These are phyloP conservation scores for Microcebus ravelobensis DNA, from an alignment of 2,113 vertebrate species.

Conservation along the genomic window DNA sequence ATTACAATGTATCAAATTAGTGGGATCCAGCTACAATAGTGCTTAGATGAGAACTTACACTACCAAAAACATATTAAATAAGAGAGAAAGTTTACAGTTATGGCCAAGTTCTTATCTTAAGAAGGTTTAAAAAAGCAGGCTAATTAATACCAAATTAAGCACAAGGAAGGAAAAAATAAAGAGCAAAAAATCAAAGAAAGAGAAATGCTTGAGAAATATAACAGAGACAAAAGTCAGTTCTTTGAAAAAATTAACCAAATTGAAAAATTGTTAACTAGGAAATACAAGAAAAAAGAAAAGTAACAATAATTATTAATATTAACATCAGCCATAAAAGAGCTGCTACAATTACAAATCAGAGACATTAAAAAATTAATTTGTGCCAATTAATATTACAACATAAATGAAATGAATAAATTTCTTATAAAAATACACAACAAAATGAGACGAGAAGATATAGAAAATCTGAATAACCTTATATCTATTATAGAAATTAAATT, in stretches of 20 bases:
- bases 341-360: not conserved
- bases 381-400: not conserved
- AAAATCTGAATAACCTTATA: not conserved
- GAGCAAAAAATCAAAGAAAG: not conserved
- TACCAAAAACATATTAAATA: not conserved
- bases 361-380: not conserved
- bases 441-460: not conserved
- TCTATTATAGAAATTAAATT: not conserved
- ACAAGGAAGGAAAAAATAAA: not conserved
- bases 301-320: not conserved
- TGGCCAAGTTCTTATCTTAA: not conserved
- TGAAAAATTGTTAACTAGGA: not conserved
- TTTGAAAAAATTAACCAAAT: not conserved
- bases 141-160: not conserved
- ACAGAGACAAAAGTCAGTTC: not conserved
- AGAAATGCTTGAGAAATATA: not conserved
- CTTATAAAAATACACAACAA: not conserved
- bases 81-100: not conserved
- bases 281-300: not conserved
- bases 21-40: not conserved
- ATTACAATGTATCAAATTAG: not conserved
- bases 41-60: not conserved
- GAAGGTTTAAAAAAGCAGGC: not conserved
- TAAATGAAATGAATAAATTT: not conserved
- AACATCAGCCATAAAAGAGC: not conserved